These are phyloP conservation scores for Aramus guarauna DNA, from an alignment of 2,113 vertebrate genomes.

Conservation along the genomic window DNA sequence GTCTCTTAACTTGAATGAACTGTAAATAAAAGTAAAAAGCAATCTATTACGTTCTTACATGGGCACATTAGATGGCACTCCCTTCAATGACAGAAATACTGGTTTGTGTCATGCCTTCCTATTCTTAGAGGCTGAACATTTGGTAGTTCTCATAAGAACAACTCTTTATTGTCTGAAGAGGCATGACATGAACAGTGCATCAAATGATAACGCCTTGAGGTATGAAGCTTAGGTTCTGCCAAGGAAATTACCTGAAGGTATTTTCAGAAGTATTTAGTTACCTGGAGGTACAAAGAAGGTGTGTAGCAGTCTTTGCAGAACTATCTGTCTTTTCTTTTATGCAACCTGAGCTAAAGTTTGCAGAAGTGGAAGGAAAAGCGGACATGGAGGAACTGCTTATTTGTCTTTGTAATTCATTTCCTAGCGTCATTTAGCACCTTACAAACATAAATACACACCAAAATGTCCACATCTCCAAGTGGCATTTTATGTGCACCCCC, in stretches of 20 bases:
- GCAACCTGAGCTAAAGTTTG: not conserved
- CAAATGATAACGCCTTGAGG: not conserved
- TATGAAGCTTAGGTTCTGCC: not conserved
- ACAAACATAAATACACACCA: not conserved
- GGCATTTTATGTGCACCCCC: not conserved
- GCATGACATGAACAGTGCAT: not conserved
- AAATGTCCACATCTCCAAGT: not conserved
- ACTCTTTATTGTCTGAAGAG: not conserved
- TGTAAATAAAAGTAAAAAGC: not conserved
- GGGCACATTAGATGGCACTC: not conserved
- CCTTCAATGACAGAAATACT: not conserved
- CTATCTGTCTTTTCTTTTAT: not conserved
- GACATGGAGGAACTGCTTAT: not conserved
- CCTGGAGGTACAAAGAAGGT: not conserved
- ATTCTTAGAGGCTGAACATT: not conserved
- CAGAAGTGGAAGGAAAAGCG: not conserved
- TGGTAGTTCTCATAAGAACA: not conserved
- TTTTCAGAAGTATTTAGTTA: not conserved
- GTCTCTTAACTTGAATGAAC: not conserved
- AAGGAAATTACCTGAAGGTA: not conserved
- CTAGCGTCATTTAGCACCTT: not conserved
- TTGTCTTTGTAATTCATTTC: not conserved
- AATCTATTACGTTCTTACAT: not conserved
- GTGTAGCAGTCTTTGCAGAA: not conserved
- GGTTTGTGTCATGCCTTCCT: not conserved